Evolutionary conservation across 2,797 vertebrate genomes (phyloP).

Genomic region (Taenioides sp.): DNA sequence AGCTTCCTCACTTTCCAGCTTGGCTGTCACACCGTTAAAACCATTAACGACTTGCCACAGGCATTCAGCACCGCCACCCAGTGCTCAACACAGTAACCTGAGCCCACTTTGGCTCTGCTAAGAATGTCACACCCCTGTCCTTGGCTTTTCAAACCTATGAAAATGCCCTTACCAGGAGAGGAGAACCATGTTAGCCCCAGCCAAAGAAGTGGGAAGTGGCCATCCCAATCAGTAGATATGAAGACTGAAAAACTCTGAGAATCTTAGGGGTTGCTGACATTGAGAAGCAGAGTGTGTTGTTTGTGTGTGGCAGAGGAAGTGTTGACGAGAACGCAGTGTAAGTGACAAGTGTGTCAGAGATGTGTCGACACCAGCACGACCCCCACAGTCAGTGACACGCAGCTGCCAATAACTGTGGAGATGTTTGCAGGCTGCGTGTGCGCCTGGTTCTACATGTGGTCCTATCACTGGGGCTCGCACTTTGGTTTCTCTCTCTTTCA

Average conservation of each 20-base stretch:
- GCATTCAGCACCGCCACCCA: conserved; percentile 51
- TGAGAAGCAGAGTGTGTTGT: conserved; percentile 17
- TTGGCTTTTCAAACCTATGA: conserved; percentile 19
- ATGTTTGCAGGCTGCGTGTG: conserved; percentile 16
- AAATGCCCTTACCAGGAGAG: conserved; percentile 26
- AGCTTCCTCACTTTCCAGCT: conserved; percentile 56
- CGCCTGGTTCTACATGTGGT: conserved; percentile 1
- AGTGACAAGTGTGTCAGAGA: conserved; percentile 82
- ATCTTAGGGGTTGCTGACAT: conserved; percentile 20
- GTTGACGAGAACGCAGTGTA: conserved; percentile 74
- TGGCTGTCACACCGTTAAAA: conserved; percentile 72
- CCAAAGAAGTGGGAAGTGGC: neutral
- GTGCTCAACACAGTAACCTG: conserved; percentile 58
- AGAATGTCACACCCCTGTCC: conserved; percentile 68
- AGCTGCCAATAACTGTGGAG: conserved; percentile 59
- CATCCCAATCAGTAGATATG: conserved; percentile 1
- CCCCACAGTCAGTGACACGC: conserved; percentile 57
- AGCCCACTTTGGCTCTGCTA: conserved; percentile 43
- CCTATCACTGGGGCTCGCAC: conserved; percentile 15
- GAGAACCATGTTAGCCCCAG: conserved; percentile 16
- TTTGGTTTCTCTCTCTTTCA: neutral
- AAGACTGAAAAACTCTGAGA: conserved; percentile 17
- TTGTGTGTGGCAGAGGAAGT: conserved; percentile 47
- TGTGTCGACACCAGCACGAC: conserved; percentile 76
- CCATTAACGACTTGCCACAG: conserved; percentile 73